phyloP scores from a whole-genome alignment of 2,797 vertebrate genomes.

The Brotula barbata region DNA sequence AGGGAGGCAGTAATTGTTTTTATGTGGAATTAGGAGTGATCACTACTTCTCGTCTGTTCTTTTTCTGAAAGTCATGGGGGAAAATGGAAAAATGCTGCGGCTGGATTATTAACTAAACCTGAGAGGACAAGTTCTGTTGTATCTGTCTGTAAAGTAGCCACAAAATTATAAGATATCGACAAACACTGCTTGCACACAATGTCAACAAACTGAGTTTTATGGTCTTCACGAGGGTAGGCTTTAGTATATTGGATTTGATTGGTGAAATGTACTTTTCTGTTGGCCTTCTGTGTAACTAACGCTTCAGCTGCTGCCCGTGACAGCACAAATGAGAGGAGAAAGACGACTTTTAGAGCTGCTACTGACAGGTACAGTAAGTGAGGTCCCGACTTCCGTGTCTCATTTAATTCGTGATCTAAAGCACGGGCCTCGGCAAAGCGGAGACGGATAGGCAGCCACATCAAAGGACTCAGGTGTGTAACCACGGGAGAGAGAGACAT shows the following conservation, averaged over 20 bases:
- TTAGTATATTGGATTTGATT: no score
- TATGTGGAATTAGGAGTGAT: no score
- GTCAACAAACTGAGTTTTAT: background rate
- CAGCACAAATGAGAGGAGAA: constrained; percentile 13
- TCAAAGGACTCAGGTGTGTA: constrained; percentile 58
- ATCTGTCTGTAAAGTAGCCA: no score
- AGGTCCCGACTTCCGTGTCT: constrained; percentile 65
- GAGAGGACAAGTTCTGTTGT: no score
- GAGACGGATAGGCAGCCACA: constrained; percentile 56
- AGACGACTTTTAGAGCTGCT: constrained; percentile 56
- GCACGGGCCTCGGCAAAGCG: constrained; percentile 39
- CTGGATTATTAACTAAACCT: no score
- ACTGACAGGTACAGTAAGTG: constrained; percentile 45
- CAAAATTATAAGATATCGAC: no score
- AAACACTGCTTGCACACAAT: no score
- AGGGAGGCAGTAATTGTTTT: background rate
- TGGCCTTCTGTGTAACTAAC: constrained; percentile 50
- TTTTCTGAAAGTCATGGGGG: background rate
- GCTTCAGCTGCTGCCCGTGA: constrained; percentile 41
- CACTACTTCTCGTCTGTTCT: background rate
- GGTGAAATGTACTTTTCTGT: constrained; percentile 30
- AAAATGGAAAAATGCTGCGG: no score
- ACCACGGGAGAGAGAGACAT: constrained; percentile 56
- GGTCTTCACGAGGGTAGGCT: no score
- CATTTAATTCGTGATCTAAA: constrained; percentile 68